phyloP scores from a whole-genome alignment of 2,888 invertebrate genomes.

The Megastigmus dorsalis region DNA sequence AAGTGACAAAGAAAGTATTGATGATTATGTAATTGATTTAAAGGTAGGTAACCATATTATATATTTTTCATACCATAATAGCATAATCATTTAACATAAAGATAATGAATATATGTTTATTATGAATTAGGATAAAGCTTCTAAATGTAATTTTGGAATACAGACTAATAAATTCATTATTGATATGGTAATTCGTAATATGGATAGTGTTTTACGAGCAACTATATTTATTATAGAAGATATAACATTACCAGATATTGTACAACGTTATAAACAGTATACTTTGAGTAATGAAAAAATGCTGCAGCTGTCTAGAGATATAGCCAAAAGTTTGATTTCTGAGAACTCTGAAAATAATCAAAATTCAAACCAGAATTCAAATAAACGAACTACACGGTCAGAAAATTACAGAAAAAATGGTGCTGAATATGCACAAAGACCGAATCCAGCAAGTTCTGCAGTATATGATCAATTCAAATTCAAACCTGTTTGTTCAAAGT shows the following conservation, averaged over 20 bases:
- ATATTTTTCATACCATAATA: neutral
- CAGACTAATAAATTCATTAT: conserved; percentile 56
- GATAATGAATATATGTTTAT: too few relatives aligned
- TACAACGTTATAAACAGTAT: conserved; percentile 7
- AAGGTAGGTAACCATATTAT: conserved; percentile 47
- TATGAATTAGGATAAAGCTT: conserved; percentile 55
- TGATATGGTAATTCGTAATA: conserved; percentile 58
- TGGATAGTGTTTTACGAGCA: neutral
- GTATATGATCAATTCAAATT: neutral
- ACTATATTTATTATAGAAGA: conserved; percentile 4
- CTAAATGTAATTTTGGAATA: conserved; percentile 57
- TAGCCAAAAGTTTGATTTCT: neutral
- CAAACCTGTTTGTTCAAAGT: conserved; percentile 52
- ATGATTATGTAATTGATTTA: conserved; percentile 53
- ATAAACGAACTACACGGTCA: neutral
- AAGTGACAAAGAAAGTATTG: conserved; percentile 41
- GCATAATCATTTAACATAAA: too few relatives aligned
- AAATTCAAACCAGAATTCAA: too few relatives aligned
- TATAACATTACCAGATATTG: conserved; percentile 16
- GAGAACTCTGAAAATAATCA: neutral
- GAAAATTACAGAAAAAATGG: conserved; percentile 8
- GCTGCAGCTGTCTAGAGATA: neutral
- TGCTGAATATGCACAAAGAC: neutral
- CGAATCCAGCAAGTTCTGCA: conserved; percentile 11
- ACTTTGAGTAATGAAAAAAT: conserved; percentile 1